Conservation (phyloP, 2,113 vertebrate species). For the Lutjanus erythropterus region DNA sequence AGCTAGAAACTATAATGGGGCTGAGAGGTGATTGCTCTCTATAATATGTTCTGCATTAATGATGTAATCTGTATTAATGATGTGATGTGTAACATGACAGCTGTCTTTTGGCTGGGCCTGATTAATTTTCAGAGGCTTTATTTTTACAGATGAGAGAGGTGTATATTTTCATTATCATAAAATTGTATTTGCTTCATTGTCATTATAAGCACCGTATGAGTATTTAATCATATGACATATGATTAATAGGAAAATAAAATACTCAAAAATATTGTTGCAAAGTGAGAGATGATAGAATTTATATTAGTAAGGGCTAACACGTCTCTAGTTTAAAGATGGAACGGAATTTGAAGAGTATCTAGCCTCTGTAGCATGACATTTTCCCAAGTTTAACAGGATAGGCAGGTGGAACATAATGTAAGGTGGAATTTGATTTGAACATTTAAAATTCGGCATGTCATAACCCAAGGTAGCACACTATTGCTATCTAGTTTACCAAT, state of each 20-base stretch:
- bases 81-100: constrained; percentile 37
- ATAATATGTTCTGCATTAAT: constrained; percentile 42
- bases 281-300: not conserved
- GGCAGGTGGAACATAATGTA: no score
- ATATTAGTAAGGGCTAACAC: not conserved
- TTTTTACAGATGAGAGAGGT: not conserved
- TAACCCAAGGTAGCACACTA: no score
- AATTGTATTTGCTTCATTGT: constrained; percentile 7
- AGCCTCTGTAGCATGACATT: no score
- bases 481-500: no score
- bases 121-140: constrained; percentile 34
- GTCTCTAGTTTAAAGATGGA: not conserved
- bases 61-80: constrained; percentile 54
- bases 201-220: not conserved
- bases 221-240: not conserved
- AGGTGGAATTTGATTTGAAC: no score
- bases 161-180: constrained; percentile 34
- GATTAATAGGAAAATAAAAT: not conserved
- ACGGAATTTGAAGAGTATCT: no score
- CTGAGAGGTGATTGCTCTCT: constrained; percentile 50
- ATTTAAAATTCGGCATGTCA: no score
- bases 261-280: not conserved
- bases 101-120: not conserved
- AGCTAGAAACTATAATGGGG: constrained; percentile 44
- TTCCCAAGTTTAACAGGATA: no score